Evolutionary conservation across 2,888 invertebrate genomes (phyloP).

Genomic region (Tupiocoris notatus): DNA sequence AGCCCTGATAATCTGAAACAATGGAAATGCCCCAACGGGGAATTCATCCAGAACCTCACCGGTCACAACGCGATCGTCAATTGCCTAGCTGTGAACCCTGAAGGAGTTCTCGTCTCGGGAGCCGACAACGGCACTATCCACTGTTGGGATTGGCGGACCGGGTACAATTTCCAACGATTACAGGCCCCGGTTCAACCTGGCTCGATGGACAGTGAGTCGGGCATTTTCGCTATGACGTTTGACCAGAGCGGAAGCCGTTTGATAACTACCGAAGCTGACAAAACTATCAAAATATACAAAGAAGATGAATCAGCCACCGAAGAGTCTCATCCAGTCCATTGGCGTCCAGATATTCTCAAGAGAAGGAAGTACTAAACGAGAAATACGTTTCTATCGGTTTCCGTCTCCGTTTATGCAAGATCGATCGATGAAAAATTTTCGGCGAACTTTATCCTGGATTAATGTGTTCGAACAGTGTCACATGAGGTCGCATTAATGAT

Average conservation of each 20-base stretch:
- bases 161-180: slow-evolving; percentile 94
- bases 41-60: slow-evolving; percentile 93
- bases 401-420: too few species aligned
- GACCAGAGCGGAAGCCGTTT: slow-evolving; percentile 93
- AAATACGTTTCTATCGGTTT: too few species aligned
- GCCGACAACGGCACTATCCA: slow-evolving; percentile 97
- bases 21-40: slow-evolving; percentile 97
- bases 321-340: slow-evolving; percentile 93
- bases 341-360: slow-evolving; percentile 95
- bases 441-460: too few species aligned
- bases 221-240: slow-evolving; percentile 92
- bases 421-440: too few species aligned
- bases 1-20: slow-evolving; percentile 99
- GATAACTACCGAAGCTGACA: slow-evolving; percentile 97
- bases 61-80: slow-evolving; percentile 98
- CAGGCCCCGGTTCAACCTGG: slow-evolving; percentile 96
- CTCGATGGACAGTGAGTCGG: slow-evolving; percentile 98
- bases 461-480: too few species aligned
- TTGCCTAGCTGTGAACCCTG: slow-evolving; percentile 90
- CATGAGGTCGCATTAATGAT: too few species aligned
- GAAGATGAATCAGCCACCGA: slow-evolving; percentile 96
- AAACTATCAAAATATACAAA: slow-evolving; percentile 97
- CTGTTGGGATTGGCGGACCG: slow-evolving; percentile 99
- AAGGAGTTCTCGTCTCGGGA: slow-evolving; percentile 94
- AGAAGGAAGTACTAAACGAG: slow-evolving; percentile 83